Percentiles rank a stretch among this genome's conserved stretches.
Evolutionary conservation across 1,140 invertebrate genomes (phyloP).

Genomic region (Penaeus indicus): DNA sequence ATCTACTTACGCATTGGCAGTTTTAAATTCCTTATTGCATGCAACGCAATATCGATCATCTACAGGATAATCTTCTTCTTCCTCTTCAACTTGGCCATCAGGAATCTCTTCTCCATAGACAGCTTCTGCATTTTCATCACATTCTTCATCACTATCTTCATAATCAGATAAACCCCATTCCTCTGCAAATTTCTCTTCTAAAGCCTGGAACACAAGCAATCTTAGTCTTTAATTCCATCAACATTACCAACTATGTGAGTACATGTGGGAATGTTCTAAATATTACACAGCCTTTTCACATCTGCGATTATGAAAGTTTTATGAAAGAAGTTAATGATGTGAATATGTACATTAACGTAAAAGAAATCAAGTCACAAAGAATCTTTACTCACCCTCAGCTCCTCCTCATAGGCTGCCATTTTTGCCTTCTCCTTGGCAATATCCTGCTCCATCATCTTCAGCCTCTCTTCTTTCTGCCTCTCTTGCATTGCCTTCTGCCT

Average conservation of each 20-base stretch:
- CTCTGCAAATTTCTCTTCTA: conserved; percentile 48
- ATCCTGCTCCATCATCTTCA: conserved; percentile 42
- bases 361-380: too few relatives aligned
- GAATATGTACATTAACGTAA: too few relatives aligned
- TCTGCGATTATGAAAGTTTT: too few relatives aligned
- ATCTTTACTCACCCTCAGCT: conserved; percentile 29
- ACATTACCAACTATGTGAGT: too few relatives aligned
- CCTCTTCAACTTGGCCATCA: background rate
- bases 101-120: background rate
- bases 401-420: conserved; percentile 46
- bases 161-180: conserved; percentile 43
- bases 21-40: conserved; percentile 53
- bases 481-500: conserved; percentile 36
- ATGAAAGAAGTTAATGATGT: too few relatives aligned
- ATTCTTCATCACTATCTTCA: conserved; percentile 31
- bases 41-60: conserved; percentile 50
- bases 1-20: conserved; percentile 51
- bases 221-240: background rate
- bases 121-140: conserved; percentile 10
- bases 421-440: conserved; percentile 43
- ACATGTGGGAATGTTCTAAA: too few relatives aligned
- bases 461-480: conserved; percentile 40
- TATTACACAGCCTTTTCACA: too few relatives aligned
- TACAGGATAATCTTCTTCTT: conserved; percentile 1
- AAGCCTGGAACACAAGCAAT: background rate